These are phyloP conservation scores for Rhagophthalmus giganteus DNA, from an alignment of 2,888 invertebrate species.

Conservation along the genomic window DNA sequence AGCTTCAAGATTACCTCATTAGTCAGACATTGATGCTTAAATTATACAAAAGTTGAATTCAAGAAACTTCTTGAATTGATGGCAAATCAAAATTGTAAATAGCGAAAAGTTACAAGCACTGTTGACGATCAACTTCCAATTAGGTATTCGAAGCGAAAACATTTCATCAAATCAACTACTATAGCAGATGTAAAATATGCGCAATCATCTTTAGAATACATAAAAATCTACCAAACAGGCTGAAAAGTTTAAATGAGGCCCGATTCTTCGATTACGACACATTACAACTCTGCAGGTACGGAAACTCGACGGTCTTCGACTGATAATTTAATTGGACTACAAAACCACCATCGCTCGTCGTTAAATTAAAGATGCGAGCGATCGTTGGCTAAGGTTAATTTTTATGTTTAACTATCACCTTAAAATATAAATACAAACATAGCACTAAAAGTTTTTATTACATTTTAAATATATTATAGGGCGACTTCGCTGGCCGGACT, in stretches of 20 bases:
- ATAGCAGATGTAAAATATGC: slow-evolving; percentile 44
- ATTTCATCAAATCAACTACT: slow-evolving; percentile 42
- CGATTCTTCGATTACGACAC: slow-evolving; percentile 40
- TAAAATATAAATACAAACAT: too few species aligned
- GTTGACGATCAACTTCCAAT: slow-evolving; percentile 44
- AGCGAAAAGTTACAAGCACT: slow-evolving; percentile 35
- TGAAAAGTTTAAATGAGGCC: slow-evolving; percentile 49
- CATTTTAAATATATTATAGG: too few species aligned
- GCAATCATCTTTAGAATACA: slow-evolving; percentile 46
- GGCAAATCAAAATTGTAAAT: slow-evolving; percentile 32
- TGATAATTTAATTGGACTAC: slow-evolving; percentile 47
- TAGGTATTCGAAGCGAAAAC: slow-evolving; percentile 43
- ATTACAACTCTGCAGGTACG: slow-evolving; percentile 29
- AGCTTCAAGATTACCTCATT: slow-evolving; percentile 10
- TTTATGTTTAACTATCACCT: too few species aligned
- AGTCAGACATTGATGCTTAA: slow-evolving; percentile 17
- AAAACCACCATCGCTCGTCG: slow-evolving; percentile 31
- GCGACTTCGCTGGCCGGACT: too few species aligned
- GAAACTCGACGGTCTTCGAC: slow-evolving; percentile 23
- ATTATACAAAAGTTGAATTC: slow-evolving; percentile 19
- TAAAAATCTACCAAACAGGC: slow-evolving; percentile 46
- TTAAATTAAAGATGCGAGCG: slow-evolving; percentile 20
- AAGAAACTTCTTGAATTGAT: slow-evolving; percentile 22
- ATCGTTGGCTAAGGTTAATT: too few species aligned
- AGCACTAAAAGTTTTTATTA: too few species aligned